These are phyloP conservation scores for Xyliphius kryptos DNA, from an alignment of 2,113 vertebrate genomes.

Conservation along the genomic window DNA sequence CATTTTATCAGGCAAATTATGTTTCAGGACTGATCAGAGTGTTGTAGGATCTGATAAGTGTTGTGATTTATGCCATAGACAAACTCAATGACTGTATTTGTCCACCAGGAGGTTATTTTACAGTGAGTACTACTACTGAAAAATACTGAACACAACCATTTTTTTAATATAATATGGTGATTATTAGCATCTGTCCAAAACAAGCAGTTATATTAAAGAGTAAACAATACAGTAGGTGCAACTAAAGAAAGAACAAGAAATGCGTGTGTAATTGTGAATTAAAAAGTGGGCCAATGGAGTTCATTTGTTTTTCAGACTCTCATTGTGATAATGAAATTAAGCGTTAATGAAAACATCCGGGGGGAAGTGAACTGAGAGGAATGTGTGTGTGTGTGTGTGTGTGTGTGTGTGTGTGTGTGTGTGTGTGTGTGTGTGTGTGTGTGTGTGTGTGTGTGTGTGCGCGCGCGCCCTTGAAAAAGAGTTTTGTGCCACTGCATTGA, in stretches of 20 bases:
- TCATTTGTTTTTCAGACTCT: conserved; percentile 15
- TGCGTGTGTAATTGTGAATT: not conserved
- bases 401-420: too few species aligned
- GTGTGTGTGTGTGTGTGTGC: too few species aligned
- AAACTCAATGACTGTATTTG: too few species aligned
- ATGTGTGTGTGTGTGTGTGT: conserved; percentile 27
- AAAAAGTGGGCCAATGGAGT: not conserved
- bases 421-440: too few species aligned
- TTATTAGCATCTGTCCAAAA: conserved; percentile 21
- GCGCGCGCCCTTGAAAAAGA: conserved; percentile 37
- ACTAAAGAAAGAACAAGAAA: not conserved
- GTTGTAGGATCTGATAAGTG: too few species aligned
- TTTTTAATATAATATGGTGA: not conserved
- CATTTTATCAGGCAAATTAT: too few species aligned
- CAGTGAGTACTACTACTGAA: too few species aligned
- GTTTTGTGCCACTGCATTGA: conserved; percentile 28
- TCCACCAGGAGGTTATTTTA: too few species aligned
- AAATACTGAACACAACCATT: not conserved
- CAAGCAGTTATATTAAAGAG: conserved; percentile 12
- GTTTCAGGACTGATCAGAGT: too few species aligned
- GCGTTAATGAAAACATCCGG: conserved; percentile 20
- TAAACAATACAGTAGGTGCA: conserved; percentile 12
- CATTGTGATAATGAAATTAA: conserved; percentile 26
- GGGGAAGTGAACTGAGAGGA: conserved; percentile 11
- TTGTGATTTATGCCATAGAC: too few species aligned